Conservation (phyloP, 1,140 invertebrate species). For the Psix sp. region DNA sequence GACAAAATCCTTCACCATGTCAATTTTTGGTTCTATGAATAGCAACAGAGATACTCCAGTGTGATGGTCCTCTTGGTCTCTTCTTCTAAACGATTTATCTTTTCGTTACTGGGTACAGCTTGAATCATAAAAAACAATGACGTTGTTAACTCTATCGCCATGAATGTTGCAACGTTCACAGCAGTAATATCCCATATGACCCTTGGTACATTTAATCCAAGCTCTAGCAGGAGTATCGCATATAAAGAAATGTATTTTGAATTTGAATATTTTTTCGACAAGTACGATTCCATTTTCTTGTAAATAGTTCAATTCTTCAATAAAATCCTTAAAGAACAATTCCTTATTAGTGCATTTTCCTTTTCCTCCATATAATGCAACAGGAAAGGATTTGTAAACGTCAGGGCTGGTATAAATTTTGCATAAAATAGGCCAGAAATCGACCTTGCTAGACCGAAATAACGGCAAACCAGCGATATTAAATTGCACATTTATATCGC, state of each 20-base stretch:
- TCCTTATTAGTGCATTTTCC: slow-evolving; percentile 31
- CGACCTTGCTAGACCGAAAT: no score
- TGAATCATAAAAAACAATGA: slow-evolving; percentile 11
- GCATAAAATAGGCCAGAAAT: no score
- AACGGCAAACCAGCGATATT: slow-evolving; percentile 13
- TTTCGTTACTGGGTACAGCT: slow-evolving; percentile 1
- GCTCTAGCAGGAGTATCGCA: slow-evolving; percentile 30
- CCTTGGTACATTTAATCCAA: slow-evolving; percentile 17
- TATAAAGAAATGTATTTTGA: slow-evolving; percentile 35
- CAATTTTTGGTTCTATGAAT: slow-evolving; percentile 21
- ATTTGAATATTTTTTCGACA: slow-evolving; percentile 6
- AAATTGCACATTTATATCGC: slow-evolving; percentile 26
- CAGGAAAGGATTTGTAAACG: slow-evolving; percentile 41
- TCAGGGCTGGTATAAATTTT: no score
- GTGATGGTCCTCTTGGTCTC: slow-evolving; percentile 33
- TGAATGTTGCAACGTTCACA: slow-evolving; percentile 18
- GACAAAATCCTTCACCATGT: slow-evolving; percentile 28
- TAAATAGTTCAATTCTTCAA: slow-evolving; percentile 38
- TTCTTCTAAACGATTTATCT: slow-evolving; percentile 7
- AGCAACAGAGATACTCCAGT: slow-evolving; percentile 16
- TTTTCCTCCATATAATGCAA: slow-evolving; percentile 37
- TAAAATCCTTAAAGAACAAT: slow-evolving; percentile 35
- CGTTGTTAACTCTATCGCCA: background rate
- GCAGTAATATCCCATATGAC: slow-evolving; percentile 5
- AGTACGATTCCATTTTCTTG: slow-evolving; percentile 20